phyloP scores from a whole-genome alignment of 2,888 invertebrate species.

The Nasonovia ribisnigri region DNA sequence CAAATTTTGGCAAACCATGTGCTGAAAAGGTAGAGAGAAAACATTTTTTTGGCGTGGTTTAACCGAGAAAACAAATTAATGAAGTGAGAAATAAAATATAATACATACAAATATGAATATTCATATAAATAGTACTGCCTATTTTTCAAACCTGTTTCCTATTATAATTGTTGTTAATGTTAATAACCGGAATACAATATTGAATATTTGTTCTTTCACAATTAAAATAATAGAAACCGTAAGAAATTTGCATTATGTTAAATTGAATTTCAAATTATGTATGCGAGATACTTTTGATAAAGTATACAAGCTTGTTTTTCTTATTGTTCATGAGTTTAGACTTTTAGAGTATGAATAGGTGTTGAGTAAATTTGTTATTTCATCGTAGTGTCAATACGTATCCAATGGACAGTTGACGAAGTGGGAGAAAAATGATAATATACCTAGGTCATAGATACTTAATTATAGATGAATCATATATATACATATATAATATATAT shows the following conservation, averaged over 20 bases:
- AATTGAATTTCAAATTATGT: neutral
- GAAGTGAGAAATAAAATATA: neutral
- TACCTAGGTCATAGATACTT: neutral
- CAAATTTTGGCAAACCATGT: neutral
- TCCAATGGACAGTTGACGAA: neutral
- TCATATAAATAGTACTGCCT: neutral
- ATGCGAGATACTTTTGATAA: neutral
- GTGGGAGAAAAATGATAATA: neutral
- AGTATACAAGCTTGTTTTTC: neutral
- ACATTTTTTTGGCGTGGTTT: neutral
- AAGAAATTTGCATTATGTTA: neutral
- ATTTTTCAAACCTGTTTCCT: neutral
- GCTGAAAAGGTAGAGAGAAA: neutral
- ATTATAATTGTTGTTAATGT: neutral
- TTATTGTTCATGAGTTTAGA: neutral
- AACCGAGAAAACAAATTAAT: neutral
- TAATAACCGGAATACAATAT: neutral
- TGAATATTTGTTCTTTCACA: neutral
- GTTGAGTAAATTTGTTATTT: neutral
- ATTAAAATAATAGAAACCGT: neutral
- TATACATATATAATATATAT: no score
- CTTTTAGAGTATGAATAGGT: neutral
- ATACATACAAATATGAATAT: neutral
- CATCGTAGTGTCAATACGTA: neutral
- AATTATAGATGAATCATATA: no score